phyloP scores from a whole-genome alignment of 2,113 vertebrate genomes.

The Nicator chloris region DNA sequence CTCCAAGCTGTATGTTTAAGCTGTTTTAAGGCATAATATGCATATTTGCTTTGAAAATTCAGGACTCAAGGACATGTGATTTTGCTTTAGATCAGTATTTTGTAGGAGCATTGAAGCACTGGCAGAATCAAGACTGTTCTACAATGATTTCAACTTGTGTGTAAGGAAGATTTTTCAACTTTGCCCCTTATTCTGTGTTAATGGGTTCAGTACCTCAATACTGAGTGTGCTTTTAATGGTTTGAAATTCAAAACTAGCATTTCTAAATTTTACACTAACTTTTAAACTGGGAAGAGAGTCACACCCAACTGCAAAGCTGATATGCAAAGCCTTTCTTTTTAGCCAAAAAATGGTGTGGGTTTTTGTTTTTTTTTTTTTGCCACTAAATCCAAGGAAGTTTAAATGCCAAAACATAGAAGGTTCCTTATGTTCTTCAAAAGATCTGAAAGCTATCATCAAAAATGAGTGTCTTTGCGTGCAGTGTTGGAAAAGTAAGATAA shows the following conservation, averaged over 20 bases:
- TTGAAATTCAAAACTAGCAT: neutral
- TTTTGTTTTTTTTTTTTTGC: neutral
- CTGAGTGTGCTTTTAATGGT: neutral
- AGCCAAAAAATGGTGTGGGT: neutral
- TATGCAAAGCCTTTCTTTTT: neutral
- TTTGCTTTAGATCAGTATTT: neutral
- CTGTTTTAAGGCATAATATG: neutral
- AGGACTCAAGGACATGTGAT: neutral
- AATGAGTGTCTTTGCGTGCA: neutral
- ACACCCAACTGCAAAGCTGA: neutral
- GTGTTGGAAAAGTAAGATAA: neutral
- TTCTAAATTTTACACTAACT: neutral
- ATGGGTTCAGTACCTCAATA: neutral
- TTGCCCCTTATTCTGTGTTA: neutral
- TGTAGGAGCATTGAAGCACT: neutral
- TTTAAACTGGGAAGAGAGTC: neutral
- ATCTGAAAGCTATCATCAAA: neutral
- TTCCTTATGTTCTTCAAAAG: neutral
- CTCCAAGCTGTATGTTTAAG: neutral
- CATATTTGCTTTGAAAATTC: conserved; percentile 8
- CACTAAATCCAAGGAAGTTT: neutral
- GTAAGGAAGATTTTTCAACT: neutral
- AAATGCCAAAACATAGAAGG: neutral
- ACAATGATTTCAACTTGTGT: neutral
- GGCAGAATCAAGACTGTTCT: neutral